Evolutionary conservation across 2,113 vertebrate genomes (phyloP), one percentile per base, ranked within the genome.

Genomic region (Semicossyphus pulcher): DNA sequence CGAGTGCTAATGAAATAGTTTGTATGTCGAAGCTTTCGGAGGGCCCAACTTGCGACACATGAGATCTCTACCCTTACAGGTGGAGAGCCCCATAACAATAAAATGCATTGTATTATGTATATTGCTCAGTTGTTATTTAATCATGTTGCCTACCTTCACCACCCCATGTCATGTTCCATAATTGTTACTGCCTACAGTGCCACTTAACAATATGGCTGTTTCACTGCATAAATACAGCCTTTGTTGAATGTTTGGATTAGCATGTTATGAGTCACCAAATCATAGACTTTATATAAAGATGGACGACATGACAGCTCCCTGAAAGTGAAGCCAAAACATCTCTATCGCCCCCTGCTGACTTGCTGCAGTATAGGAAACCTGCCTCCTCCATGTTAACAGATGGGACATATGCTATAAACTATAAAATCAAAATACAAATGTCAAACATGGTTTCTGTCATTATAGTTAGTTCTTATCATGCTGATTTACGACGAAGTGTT

Each of bases 61-160:
- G 5, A 26, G 21, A 54, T 9, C 42, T 45, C 53, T n/a, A 7
- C 71, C 36, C 20, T 42, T 10, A 41, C 59, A 60, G 54, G 54
- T 42, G 39, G 18, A 57, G 36, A 81, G 57, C 28, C 6, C 23
- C 56, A 72, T 62, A 52, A 67, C 51, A 31, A 41, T 51, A 49
- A 64, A 52, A 53, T 48, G 16, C 20, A 36, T 56, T 66, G 49
- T 32, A 29, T 56, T 37, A 62, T 62, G 31, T 52, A 41, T 72
- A 39, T 47, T 37, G 36, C 15, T 57, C 18, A 5, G 18, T 18
- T 45, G 11, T 68, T 59, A 51, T 72, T 59, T 63, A 63, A 62
- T 18, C 12, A 7, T 61, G 8, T 67, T 57, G 25, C 29, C 28
- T 59, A 39, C 26, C 31, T 69, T 42, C 29, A 20, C 5, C 59